Evolutionary conservation across 2,888 invertebrate species (phyloP).

Genomic region (Cataglyphis rosenhaueri): DNA sequence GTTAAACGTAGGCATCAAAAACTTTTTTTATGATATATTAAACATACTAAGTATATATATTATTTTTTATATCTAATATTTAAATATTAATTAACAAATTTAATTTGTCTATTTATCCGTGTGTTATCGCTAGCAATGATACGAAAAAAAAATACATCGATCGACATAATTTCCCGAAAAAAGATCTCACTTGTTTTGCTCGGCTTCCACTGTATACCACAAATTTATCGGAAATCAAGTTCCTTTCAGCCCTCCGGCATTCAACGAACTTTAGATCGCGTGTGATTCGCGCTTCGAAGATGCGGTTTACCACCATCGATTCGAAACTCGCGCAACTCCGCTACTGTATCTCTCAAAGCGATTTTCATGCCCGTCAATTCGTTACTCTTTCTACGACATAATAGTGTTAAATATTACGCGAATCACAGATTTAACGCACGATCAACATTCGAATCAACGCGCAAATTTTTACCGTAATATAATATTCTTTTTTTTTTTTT

Average conservation of each 20-base stretch:
- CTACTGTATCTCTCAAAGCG: conserved; percentile 32
- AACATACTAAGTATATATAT: not conserved
- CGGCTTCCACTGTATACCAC: conserved; percentile 45
- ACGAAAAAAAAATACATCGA: not conserved
- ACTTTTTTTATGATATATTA: not conserved
- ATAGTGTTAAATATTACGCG: conserved; percentile 30
- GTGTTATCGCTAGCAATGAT: not conserved
- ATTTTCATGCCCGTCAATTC: conserved; percentile 37
- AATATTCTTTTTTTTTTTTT: not conserved
- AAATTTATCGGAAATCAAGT: conserved; percentile 67
- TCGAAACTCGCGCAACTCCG: conserved; percentile 57
- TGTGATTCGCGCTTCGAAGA: conserved; percentile 57
- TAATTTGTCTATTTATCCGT: not conserved
- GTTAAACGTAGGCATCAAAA: not conserved
- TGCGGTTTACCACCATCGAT: conserved; percentile 55
- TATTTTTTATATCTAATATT: not conserved
- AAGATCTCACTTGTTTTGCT: conserved; percentile 36
- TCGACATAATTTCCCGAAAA: conserved; percentile 20
- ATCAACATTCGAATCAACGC: not conserved
- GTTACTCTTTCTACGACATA: conserved; percentile 30
- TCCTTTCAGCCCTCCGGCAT: conserved; percentile 48
- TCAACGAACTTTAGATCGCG: conserved; percentile 56
- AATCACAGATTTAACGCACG: conserved; percentile 23
- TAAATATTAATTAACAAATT: not conserved
- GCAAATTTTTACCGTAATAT: not conserved